Conservation (phyloP, 2,888 invertebrate species). For the Eupithecia tripunctaria region DNA sequence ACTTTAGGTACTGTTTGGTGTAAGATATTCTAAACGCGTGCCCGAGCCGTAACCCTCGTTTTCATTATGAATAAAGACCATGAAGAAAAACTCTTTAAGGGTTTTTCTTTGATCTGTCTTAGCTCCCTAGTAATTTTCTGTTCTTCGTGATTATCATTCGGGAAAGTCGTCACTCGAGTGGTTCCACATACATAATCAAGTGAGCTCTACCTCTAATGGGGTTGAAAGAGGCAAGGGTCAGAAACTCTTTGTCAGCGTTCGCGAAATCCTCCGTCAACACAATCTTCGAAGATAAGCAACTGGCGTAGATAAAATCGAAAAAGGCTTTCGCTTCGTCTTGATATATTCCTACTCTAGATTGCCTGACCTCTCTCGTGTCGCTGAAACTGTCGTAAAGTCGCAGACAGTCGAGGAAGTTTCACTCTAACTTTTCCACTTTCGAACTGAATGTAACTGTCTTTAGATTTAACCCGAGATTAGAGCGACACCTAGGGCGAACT, state of each 20-base stretch:
- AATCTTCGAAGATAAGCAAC: neutral
- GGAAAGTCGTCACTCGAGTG: neutral
- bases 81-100: neutral
- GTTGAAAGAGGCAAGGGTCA: neutral
- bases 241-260: neutral
- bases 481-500: neutral
- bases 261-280: neutral
- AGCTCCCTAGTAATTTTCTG: neutral
- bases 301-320: neutral
- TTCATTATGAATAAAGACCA: neutral
- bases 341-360: neutral
- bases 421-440: neutral
- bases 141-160: neutral
- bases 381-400: conserved; percentile 3
- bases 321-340: neutral
- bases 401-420: neutral
- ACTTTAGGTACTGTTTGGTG: neutral
- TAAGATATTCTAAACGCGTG: neutral
- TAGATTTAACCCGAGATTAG: neutral
- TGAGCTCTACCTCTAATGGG: neutral
- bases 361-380: neutral
- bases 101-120: neutral
- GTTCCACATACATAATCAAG: neutral
- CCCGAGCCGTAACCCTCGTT: neutral
- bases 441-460: neutral